Percentiles rank a stretch among this genome's conserved stretches.
Conservation (phyloP, 2,113 vertebrate species). For the Chelonoidis abingdonii region DNA sequence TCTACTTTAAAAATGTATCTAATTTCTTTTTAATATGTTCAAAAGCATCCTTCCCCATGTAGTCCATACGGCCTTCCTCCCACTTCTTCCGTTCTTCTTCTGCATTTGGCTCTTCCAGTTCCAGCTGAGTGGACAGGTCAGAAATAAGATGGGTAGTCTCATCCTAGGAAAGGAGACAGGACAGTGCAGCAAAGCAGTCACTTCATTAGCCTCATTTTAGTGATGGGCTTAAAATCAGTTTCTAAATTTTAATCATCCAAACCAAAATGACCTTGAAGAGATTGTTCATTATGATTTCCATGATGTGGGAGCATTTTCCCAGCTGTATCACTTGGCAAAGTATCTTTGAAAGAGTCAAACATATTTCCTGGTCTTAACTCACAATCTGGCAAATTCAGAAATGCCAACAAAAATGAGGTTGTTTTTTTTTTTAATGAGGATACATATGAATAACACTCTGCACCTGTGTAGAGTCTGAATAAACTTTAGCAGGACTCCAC, state of each 20-base stretch:
- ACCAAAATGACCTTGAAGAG: background rate
- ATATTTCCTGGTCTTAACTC: background rate
- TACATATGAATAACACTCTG: background rate
- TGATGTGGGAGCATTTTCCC: background rate
- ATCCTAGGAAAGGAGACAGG: slow-evolving; percentile 51
- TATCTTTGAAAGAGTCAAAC: background rate
- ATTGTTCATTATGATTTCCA: background rate
- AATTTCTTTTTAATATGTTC: slow-evolving; percentile 83
- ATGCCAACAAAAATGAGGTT: background rate
- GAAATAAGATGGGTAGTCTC: slow-evolving; percentile 35
- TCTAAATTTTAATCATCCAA: background rate
- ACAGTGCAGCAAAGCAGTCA: slow-evolving; percentile 1
- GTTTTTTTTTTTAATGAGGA: background rate
- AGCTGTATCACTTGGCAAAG: background rate
- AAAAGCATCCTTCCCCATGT: slow-evolving; percentile 85
- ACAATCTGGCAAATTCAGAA: background rate
- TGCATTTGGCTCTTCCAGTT: slow-evolving; percentile 55
- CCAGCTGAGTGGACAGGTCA: slow-evolving; percentile 65
- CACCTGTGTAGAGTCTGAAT: background rate
- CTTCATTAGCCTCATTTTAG: background rate
- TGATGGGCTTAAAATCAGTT: background rate
- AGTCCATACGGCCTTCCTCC: slow-evolving; percentile 87
- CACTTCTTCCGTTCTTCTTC: slow-evolving; percentile 77
- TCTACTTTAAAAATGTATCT: slow-evolving; percentile 84
- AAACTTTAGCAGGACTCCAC: background rate